Evolutionary conservation across 2,113 vertebrate genomes (phyloP), one percentile per base, ranked within the genome.

Genomic region (Procavia capensis): DNA sequence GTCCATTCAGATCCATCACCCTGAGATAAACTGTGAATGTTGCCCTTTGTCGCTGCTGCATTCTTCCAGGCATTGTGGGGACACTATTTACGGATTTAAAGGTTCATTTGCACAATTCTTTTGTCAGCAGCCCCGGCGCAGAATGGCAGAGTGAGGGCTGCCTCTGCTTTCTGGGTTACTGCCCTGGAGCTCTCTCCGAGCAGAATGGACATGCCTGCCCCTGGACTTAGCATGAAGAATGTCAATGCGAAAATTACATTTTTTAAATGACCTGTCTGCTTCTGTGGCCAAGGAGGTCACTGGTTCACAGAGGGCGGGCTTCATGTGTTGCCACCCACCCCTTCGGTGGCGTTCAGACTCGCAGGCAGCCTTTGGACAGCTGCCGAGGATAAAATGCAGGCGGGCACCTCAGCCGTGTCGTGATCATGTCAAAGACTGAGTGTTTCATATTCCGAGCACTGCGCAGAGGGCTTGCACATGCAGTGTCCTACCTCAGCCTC

Each of bases 91-190:
- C 99, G 99, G 99, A 99, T 99, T 99, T 99, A 99, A 99, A 99
- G 99, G 99, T 99, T 99, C 99, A 99, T 99, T 99, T 99, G 99
- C 99, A 99, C 99, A 99, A 99, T 99, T 99, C 99, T 99, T 99
- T 99, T 99, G 99, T 99, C 99, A 99, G 99, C 97, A 98, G 98
- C 98, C 98, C 98, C 63, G 97, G 98, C 98, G 98, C 98, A 98
- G 99, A 99, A 99, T 99, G 98, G 98, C 98, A 98, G 98, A 98
- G 98, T 98, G 98, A 98, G 98, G 98, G 97, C 98, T 98, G 98
- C 47, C 85, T 95, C 96, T 96, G 97, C 98, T 98, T 98, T 98
- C 98, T 98, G 98, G 98, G 98, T 98, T 98, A 98, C 83, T 98
- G 98, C 98, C 98, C 98, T 97, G 96, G 98, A 98, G 98, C 98